Conservation (phyloP, 1,140 invertebrate genomes). For the Rhynchophorus ferrugineus region DNA sequence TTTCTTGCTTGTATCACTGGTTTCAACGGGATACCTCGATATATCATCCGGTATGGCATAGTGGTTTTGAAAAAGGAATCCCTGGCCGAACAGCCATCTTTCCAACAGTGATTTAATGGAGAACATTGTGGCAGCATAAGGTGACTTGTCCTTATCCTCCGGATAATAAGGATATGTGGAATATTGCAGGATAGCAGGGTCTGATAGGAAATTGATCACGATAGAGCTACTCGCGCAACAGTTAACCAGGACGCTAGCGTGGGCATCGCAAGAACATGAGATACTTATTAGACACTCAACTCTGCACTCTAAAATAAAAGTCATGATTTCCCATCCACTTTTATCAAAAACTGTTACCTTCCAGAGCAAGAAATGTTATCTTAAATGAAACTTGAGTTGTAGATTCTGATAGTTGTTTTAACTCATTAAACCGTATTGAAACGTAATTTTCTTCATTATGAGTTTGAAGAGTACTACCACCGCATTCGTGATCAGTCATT, state of each 20-base stretch:
- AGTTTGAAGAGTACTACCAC: too few species aligned
- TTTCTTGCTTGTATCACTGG: not conserved
- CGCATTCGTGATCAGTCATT: slow-evolving; percentile 6
- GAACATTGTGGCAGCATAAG: slow-evolving; percentile 17
- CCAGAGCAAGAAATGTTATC: too few species aligned
- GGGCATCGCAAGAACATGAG: slow-evolving; percentile 3
- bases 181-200: not conserved
- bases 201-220: slow-evolving; percentile 8
- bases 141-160: not conserved
- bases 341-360: too few species aligned
- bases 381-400: too few species aligned
- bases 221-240: not conserved
- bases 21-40: slow-evolving; percentile 17
- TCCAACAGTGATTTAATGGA: slow-evolving; percentile 2
- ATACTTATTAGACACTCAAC: slow-evolving; percentile 5
- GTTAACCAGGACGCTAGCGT: not conserved
- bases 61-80: slow-evolving; percentile 17
- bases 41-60: slow-evolving; percentile 23
- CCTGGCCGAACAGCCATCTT: slow-evolving; percentile 20
- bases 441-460: too few species aligned
- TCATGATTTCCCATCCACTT: too few species aligned
- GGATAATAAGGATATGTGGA: slow-evolving; percentile 16
- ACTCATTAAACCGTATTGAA: too few species aligned
- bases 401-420: too few species aligned
- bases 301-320: slow-evolving; percentile 7